phyloP scores from a whole-genome alignment of 2,797 vertebrate species.

The Malacoraja senta region DNA sequence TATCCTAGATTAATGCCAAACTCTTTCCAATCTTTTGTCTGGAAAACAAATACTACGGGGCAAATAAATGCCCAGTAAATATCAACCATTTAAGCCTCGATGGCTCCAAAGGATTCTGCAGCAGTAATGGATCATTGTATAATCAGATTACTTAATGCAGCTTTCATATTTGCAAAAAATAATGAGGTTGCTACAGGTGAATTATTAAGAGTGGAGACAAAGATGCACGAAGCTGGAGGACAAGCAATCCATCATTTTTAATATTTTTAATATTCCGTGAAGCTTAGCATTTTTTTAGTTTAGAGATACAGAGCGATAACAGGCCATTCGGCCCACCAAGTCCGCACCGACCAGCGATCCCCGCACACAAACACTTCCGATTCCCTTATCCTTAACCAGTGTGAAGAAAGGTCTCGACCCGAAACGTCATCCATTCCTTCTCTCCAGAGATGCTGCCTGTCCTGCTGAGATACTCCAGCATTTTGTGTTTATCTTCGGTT shows the following conservation, averaged over 20 bases:
- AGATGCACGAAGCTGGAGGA: not conserved
- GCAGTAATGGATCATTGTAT: constrained; percentile 20
- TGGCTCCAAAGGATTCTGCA: not conserved
- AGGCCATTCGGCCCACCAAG: no score
- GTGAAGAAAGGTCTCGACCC: no score
- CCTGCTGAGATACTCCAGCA: no score
- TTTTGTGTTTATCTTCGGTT: no score
- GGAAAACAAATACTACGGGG: constrained; percentile 10
- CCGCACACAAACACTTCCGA: no score
- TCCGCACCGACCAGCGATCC: no score
- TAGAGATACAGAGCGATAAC: no score
- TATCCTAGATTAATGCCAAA: constrained; percentile 27
- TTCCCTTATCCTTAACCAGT: no score
- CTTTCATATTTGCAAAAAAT: constrained; percentile 34
- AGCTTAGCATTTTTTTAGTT: not conserved
- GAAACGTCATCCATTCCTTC: no score
- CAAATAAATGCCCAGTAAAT: constrained; percentile 12
- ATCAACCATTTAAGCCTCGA: constrained; percentile 23
- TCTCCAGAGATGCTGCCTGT: no score
- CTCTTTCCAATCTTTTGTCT: constrained; percentile 20
- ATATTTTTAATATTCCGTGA: not conserved
- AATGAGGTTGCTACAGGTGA: constrained; percentile 1
- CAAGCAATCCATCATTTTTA: not conserved
- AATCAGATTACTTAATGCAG: not conserved
- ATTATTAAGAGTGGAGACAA: constrained; percentile 28